A percentile compares a stretch with the other conserved stretches of the same genome.
These are phyloP conservation scores for Lithophane socia DNA, from an alignment of 2,888 invertebrate genomes.

Conservation along the genomic window DNA sequence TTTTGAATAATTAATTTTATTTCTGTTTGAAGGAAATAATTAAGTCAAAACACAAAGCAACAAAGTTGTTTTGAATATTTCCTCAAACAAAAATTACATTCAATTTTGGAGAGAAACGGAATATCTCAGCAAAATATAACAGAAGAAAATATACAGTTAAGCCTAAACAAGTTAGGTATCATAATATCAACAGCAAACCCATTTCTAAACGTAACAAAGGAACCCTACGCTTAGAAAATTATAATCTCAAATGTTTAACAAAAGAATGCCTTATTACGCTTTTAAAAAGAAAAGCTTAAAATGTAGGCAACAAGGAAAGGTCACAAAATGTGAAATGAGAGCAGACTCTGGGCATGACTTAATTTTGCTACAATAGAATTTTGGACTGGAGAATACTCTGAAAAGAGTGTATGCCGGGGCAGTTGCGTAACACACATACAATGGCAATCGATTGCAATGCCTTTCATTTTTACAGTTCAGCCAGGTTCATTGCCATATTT, in stretches of 20 bases:
- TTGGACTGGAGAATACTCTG: neutral
- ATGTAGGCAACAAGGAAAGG: slow-evolving; percentile 15
- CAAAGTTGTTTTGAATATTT: slow-evolving; percentile 14
- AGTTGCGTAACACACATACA: too few relatives aligned
- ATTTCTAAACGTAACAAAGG: slow-evolving; percentile 35
- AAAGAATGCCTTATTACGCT: slow-evolving; percentile 50
- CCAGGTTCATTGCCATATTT: too few relatives aligned
- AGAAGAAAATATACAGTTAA: slow-evolving; percentile 9
- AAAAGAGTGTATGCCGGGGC: neutral
- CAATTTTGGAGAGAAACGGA: neutral
- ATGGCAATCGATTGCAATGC: too few relatives aligned
- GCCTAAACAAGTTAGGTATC: slow-evolving; percentile 19
- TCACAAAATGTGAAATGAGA: slow-evolving; percentile 36
- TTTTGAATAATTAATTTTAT: slow-evolving; percentile 6
- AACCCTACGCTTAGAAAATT: slow-evolving; percentile 44
- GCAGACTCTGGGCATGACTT: slow-evolving; percentile 30
- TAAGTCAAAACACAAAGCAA: slow-evolving; percentile 20
- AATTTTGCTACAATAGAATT: slow-evolving; percentile 35
- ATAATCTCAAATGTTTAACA: slow-evolving; percentile 47
- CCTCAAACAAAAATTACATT: neutral
- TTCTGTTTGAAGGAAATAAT: slow-evolving; percentile 16
- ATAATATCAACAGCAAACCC: slow-evolving; percentile 15
- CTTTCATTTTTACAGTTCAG: too few relatives aligned
- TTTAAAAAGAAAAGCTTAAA: slow-evolving; percentile 39
- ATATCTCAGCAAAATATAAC: neutral